A percentile compares a stretch with the other conserved stretches of the same genome.
phyloP scores from a whole-genome alignment of 2,888 invertebrate species.

The Conus canariensis region DNA sequence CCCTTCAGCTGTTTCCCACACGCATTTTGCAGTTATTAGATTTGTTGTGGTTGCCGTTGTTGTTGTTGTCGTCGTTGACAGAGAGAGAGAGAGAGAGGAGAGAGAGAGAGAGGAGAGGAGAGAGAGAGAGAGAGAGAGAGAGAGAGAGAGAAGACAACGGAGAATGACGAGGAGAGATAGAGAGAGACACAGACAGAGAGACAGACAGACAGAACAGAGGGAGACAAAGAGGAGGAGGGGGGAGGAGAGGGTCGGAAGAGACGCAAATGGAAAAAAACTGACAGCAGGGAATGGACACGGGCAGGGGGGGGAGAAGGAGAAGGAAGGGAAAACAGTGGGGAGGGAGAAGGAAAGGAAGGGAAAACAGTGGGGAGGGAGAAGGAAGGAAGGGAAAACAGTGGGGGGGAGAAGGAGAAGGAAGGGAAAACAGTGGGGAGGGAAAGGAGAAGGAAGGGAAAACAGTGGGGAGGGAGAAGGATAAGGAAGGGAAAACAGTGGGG shows the following conservation, averaged over 20 bases:
- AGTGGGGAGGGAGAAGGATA: too few relatives aligned
- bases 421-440: too few relatives aligned
- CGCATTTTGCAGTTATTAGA: too few relatives aligned
- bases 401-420: accelerated
- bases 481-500: too few relatives aligned
- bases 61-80: background rate
- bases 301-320: background rate
- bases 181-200: background rate
- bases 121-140: background rate
- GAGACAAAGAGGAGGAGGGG: background rate
- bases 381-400: too few relatives aligned
- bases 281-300: background rate
- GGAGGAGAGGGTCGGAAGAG: background rate
- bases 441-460: too few relatives aligned
- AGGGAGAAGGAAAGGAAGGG: too few relatives aligned
- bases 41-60: too few relatives aligned
- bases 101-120: background rate
- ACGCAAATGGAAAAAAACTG: background rate
- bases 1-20: too few relatives aligned
- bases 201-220: background rate
- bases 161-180: background rate
- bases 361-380: too few relatives aligned
- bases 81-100: background rate
- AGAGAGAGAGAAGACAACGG: background rate
- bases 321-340: too few relatives aligned